Evolutionary conservation across 2,888 invertebrate genomes (phyloP).

Genomic region (Halictus ligatus): DNA sequence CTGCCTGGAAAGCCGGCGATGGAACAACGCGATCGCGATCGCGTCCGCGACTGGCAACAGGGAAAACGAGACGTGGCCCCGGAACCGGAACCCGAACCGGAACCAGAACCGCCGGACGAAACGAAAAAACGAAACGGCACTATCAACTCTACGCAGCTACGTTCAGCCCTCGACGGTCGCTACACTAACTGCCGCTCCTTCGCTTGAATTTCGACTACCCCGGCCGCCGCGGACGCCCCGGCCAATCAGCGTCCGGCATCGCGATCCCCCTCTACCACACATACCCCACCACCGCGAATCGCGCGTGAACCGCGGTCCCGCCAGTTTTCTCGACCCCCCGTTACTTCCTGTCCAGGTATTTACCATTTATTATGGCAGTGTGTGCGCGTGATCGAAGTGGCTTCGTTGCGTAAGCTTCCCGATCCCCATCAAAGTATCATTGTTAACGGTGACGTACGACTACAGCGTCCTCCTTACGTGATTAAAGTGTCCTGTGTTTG

Average conservation of each 20-base stretch:
- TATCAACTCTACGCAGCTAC: constrained; percentile 76
- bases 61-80: not conserved
- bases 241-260: constrained; percentile 61
- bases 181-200: constrained; percentile 81
- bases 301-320: constrained; percentile 1
- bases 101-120: constrained; percentile 14
- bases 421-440: not conserved
- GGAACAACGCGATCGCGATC: not conserved
- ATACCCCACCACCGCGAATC: not conserved
- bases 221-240: constrained; percentile 68
- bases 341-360: not conserved
- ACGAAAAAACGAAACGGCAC: constrained; percentile 51
- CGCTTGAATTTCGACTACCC: constrained; percentile 80
- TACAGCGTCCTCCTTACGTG: not conserved
- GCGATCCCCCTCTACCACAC: not conserved
- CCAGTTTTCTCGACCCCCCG: not conserved
- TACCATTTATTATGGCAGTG: not conserved
- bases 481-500: not conserved
- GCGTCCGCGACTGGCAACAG: not conserved
- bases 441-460: not conserved
- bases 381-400: not conserved
- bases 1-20: not conserved
- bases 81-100: not conserved
- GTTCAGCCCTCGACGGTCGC: constrained; percentile 79
- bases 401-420: not conserved